phyloP scores from a whole-genome alignment of 2,888 invertebrate species.

The Dasysyrphus tricinctus region DNA sequence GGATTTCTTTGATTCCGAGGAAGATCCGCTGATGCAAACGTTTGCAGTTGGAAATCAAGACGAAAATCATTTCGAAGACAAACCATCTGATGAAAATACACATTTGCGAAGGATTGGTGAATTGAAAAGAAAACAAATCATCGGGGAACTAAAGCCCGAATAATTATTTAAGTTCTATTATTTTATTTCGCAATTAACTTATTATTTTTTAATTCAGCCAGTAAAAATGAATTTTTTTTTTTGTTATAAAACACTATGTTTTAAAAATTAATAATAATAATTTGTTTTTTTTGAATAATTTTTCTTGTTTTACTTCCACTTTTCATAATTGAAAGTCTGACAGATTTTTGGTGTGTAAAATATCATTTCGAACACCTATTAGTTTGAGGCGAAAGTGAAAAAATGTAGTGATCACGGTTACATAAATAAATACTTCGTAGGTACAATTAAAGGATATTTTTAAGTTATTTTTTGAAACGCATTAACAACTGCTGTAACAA shows the following conservation, averaged over 20 bases:
- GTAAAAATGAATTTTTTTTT: not conserved
- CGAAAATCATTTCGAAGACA: no score
- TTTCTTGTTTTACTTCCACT: not conserved
- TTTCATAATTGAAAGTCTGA: not conserved
- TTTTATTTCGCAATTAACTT: not conserved
- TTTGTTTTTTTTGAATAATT: not conserved
- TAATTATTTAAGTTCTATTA: not conserved
- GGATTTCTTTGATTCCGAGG: conserved; percentile 14
- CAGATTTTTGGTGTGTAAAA: no score
- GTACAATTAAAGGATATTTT: no score
- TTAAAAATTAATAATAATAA: not conserved
- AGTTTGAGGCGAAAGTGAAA: no score
- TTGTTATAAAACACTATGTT: not conserved
- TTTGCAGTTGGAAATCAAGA: no score
- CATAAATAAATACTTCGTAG: no score
- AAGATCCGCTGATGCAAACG: not conserved
- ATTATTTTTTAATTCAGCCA: not conserved
- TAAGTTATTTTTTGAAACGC: no score
- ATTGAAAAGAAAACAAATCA: conserved; percentile 35
- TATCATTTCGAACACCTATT: no score
- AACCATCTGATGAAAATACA: not conserved
- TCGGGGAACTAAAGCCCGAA: not conserved
- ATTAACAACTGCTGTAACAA: no score
- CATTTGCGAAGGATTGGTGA: conserved; percentile 40
- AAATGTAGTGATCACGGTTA: no score